Percentiles rank a stretch among this genome's conserved stretches.
phyloP scores from a whole-genome alignment of 2,797 vertebrate species.

The Pseudotriccus pelzelni region DNA sequence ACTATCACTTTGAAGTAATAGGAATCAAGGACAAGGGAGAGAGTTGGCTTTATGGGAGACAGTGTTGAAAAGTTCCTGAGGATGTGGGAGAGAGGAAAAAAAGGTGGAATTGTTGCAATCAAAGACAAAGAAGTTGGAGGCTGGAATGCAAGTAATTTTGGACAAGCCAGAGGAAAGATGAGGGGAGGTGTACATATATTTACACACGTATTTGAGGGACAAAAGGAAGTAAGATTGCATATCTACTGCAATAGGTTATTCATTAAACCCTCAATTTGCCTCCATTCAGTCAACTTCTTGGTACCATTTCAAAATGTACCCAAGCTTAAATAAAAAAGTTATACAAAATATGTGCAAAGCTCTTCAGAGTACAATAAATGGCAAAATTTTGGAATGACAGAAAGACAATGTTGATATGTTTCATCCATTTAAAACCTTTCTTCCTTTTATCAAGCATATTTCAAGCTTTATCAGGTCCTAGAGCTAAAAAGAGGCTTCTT shows the following conservation, averaged over 20 bases:
- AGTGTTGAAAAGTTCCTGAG: background rate
- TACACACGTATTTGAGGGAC: background rate
- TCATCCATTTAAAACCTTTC: slow-evolving; percentile 3
- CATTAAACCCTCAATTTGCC: background rate
- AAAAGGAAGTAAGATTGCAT: background rate
- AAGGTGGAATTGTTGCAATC: background rate
- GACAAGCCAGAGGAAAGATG: background rate
- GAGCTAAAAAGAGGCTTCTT: background rate
- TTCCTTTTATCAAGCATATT: slow-evolving; percentile 21
- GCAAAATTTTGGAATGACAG: background rate
- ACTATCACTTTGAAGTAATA: slow-evolving; percentile 5
- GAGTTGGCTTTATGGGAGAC: background rate
- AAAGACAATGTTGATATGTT: background rate
- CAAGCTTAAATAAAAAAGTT: background rate
- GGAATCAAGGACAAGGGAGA: background rate
- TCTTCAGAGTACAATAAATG: background rate
- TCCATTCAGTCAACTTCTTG: background rate
- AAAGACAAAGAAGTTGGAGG: background rate
- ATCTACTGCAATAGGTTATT: background rate
- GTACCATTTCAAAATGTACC: background rate
- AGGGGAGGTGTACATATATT: background rate
- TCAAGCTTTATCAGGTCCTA: background rate
- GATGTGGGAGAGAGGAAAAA: background rate
- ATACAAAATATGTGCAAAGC: background rate
- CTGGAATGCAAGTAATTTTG: background rate